phyloP scores from a whole-genome alignment of 2,797 vertebrate genomes.

The Oreochromis mossambicus region DNA sequence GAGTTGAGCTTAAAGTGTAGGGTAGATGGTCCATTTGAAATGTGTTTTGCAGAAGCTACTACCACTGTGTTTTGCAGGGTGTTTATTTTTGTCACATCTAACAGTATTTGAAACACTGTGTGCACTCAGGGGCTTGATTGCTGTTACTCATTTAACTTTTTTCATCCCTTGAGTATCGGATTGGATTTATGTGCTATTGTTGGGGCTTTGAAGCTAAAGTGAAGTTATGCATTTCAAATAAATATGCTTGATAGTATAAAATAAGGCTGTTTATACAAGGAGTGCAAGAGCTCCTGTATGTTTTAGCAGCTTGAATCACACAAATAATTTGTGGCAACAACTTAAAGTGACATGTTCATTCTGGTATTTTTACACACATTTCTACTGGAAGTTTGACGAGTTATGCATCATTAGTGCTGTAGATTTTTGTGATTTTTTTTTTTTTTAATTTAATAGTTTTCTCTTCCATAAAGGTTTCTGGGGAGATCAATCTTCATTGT shows the following conservation, averaged over 20 bases:
- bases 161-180: not conserved
- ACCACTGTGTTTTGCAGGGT: not conserved
- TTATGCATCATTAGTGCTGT: not conserved
- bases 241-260: not conserved
- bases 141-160: not conserved
- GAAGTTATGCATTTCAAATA: not conserved
- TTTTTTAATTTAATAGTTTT: not conserved
- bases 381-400: not conserved
- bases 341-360: not conserved
- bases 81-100: not conserved
- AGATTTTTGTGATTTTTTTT: not conserved
- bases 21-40: not conserved
- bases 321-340: not conserved
- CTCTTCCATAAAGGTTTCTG: slow-evolving; percentile 60
- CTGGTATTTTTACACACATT: not conserved
- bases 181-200: not conserved
- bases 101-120: not conserved
- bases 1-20: not conserved
- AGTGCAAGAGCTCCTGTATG: not conserved
- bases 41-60: not conserved
- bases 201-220: not conserved
- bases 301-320: not conserved
- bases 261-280: not conserved
- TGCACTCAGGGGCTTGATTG: not conserved
- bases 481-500: slow-evolving; percentile 75